Conservation (phyloP, 2,113 vertebrate species). For the Hemichromis elongatus region DNA sequence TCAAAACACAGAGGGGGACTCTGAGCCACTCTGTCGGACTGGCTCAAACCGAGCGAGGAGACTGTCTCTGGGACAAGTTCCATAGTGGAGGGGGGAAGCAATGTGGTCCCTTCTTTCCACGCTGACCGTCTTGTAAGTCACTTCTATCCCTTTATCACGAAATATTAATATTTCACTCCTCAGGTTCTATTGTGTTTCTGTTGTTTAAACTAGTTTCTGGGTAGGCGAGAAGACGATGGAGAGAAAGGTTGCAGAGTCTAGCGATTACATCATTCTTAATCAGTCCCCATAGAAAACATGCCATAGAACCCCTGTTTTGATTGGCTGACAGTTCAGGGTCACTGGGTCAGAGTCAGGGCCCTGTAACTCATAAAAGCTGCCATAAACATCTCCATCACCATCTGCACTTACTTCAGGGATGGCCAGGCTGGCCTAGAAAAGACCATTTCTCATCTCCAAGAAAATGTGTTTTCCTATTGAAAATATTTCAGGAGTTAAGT, state of each 20-base stretch:
- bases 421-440: slow-evolving; percentile 28
- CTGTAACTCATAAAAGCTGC: slow-evolving; percentile 66
- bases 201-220: slow-evolving; percentile 10
- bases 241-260: slow-evolving; percentile 26
- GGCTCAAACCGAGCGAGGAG: slow-evolving; percentile 66
- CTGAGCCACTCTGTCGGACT: slow-evolving; percentile 63
- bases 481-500: slow-evolving; percentile 61
- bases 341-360: slow-evolving; percentile 60
- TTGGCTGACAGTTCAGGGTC: slow-evolving; percentile 70
- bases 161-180: not conserved
- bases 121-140: slow-evolving; percentile 80
- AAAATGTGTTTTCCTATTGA: slow-evolving; percentile 21
- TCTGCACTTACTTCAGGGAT: slow-evolving; percentile 55
- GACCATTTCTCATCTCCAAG: slow-evolving; percentile 28
- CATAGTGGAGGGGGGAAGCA: slow-evolving; percentile 76
- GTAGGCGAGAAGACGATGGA: slow-evolving; percentile 15
- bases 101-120: slow-evolving; percentile 80
- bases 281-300: slow-evolving; percentile 61
- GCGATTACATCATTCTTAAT: slow-evolving; percentile 60
- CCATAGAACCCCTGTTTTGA: slow-evolving; percentile 61
- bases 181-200: not conserved
- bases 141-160: slow-evolving; percentile 17
- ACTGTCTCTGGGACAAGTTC: slow-evolving; percentile 72
- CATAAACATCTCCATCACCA: slow-evolving; percentile 68
- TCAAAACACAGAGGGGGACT: slow-evolving; percentile 57